Evolutionary conservation across 2,888 invertebrate genomes (phyloP), one percentile per base, ranked within the genome.

Genomic region (Trachelus iudaicus): DNA sequence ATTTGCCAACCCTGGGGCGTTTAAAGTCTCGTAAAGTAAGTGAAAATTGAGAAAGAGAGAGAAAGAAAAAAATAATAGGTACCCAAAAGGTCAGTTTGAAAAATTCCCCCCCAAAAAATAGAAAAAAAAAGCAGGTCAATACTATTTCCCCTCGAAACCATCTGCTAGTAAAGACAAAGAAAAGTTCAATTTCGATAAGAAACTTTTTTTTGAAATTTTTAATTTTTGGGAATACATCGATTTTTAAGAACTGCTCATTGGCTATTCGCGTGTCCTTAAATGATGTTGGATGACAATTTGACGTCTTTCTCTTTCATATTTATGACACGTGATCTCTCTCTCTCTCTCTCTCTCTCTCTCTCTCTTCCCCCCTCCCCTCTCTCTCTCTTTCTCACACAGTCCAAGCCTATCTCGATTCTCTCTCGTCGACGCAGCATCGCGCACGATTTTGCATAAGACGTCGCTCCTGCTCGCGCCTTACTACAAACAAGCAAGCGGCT

Each of bases 1-100:
- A 84, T 85, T 85, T 81, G 76, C 78, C 83, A 34, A 77, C 78
- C 85, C 83, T 83, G 82, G 76, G 81, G 81, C 79, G 81, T 86
- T 88, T 88, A 87, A 86, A 86, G 78, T 86, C 84, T 86, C 86
- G 78, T 89, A 88, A 89, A 89, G 81, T 81, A 84, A 34, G 31
- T 71, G 23, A 56, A 56, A 56, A 73, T 75, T 56, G 76, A 75
- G 74, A 77, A 73, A 69, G 73, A 69, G 78, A 77, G 75, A 75
- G 75, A 37, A 69, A 79, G 69, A 73, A 56, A 78, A 35, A 73
- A 73, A 76, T 11, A 71, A 73, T 13, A 23, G 40, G 15, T 75
- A 15, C 31, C 40, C 73, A 0, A 40, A 56, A 6, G 56, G 56
- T 56, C 56, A 23, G 15, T 56, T 56, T 56, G 56, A 56, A 23